Conservation (phyloP, 2,797 vertebrate species). For the Myiotriccus ornatus region DNA sequence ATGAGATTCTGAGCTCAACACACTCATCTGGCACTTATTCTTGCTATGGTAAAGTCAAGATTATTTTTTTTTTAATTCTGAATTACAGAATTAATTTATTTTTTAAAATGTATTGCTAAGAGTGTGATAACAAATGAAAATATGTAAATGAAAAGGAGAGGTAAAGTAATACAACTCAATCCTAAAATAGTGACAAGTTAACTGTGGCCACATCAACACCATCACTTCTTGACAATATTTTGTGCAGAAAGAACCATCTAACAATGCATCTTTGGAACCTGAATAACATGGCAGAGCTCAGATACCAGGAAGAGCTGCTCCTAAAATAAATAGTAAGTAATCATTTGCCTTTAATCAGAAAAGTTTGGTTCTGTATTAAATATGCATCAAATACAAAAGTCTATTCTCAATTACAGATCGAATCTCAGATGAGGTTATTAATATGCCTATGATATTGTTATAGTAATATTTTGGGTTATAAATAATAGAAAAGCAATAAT, state of each 20-base stretch:
- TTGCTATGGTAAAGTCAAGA: not conserved
- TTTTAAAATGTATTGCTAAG: not conserved
- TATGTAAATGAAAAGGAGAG: not conserved
- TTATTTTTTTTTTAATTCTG: not conserved
- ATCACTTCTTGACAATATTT: not conserved
- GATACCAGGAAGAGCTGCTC: not conserved
- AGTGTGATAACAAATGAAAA: not conserved
- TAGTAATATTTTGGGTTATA: not conserved
- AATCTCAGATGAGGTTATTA: not conserved
- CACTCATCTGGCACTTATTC: not conserved
- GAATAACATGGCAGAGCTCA: not conserved
- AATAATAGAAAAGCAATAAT: slow-evolving; percentile 39
- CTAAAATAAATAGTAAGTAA: not conserved
- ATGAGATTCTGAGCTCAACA: not conserved
- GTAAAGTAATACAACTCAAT: not conserved
- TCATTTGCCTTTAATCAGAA: not conserved
- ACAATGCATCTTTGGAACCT: not conserved
- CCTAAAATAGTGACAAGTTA: not conserved
- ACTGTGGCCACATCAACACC: not conserved
- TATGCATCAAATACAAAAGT: not conserved
- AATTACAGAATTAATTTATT: not conserved
- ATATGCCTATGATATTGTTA: not conserved
- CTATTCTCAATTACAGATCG: not conserved
- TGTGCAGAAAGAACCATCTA: not conserved
- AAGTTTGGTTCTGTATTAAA: not conserved